Percentiles rank a stretch among this genome's conserved stretches.
phyloP scores from a whole-genome alignment of 2,888 invertebrate species.

The Hydrotaea diabolus region DNA sequence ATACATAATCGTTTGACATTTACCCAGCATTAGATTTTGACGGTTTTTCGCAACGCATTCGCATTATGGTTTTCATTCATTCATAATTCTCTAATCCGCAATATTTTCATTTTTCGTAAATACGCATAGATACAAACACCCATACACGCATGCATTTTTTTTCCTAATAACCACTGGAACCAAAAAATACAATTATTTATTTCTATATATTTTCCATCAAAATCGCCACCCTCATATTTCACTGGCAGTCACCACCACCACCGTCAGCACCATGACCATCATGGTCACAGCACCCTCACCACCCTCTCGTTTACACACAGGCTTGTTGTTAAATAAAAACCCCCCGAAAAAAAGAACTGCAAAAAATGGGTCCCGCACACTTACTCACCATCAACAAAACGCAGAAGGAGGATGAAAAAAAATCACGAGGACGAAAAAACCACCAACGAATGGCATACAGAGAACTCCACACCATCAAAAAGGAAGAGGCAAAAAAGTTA shows the following conservation, averaged over 20 bases:
- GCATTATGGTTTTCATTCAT: slow-evolving; percentile 2
- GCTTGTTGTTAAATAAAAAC: background rate
- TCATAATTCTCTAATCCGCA: slow-evolving; percentile 33
- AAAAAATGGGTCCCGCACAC: slow-evolving; percentile 13
- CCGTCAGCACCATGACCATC: background rate
- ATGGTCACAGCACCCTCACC: background rate
- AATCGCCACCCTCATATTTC: slow-evolving; percentile 18
- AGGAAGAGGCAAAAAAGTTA: background rate
- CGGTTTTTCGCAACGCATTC: background rate
- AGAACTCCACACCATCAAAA: background rate
- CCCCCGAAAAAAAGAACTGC: background rate
- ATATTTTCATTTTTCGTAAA: background rate
- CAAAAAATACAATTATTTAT: slow-evolving; percentile 22
- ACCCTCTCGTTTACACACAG: background rate
- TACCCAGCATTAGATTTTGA: background rate
- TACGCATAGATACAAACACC: background rate
- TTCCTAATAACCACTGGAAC: slow-evolving; percentile 16
- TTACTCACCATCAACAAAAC: no score
- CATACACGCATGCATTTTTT: slow-evolving; percentile 4
- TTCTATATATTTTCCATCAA: slow-evolving; percentile 37
- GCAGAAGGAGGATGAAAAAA: background rate
- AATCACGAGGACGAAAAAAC: background rate
- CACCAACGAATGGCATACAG: background rate
- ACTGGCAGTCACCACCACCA: background rate
- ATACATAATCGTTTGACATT: slow-evolving; percentile 15